Evolutionary conservation across 2,797 vertebrate species (phyloP).

Genomic region (Danio choprae): DNA sequence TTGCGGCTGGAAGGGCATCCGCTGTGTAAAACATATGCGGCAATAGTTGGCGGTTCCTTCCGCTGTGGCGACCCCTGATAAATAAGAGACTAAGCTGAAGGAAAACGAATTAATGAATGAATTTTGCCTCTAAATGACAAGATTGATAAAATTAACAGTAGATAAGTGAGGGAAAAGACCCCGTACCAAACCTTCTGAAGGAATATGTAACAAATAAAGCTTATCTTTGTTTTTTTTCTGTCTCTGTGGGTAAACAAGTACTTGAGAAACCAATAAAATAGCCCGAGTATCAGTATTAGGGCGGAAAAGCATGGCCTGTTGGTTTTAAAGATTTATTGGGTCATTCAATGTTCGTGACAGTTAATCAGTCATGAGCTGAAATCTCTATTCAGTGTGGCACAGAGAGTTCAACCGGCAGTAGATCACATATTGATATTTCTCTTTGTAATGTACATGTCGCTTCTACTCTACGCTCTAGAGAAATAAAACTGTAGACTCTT

Average conservation of each 20-base stretch:
- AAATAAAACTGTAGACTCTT: neutral
- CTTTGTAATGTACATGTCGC: conserved; percentile 1
- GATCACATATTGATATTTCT: conserved; percentile 1
- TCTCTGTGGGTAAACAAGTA: neutral
- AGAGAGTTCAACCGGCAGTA: neutral
- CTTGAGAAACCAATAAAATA: neutral
- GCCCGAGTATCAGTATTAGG: neutral
- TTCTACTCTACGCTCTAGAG: neutral
- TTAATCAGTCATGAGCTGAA: conserved; percentile 1
- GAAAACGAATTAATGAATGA: too few species aligned
- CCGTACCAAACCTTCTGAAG: too few species aligned
- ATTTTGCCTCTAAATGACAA: too few species aligned
- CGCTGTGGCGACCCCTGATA: too few species aligned
- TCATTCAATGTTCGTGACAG: neutral
- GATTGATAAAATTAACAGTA: too few species aligned
- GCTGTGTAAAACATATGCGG: too few species aligned
- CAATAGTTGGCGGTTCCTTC: too few species aligned
- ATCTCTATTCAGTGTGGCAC: neutral
- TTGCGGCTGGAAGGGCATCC: too few species aligned
- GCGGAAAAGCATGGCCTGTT: neutral
- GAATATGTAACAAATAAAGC: neutral
- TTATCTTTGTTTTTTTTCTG: neutral
- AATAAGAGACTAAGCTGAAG: too few species aligned
- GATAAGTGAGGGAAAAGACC: too few species aligned
- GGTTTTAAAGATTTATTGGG: neutral